These are phyloP conservation scores for Odocoileus virginianus DNA, from an alignment of 2,113 vertebrate genomes.

Conservation along the genomic window DNA sequence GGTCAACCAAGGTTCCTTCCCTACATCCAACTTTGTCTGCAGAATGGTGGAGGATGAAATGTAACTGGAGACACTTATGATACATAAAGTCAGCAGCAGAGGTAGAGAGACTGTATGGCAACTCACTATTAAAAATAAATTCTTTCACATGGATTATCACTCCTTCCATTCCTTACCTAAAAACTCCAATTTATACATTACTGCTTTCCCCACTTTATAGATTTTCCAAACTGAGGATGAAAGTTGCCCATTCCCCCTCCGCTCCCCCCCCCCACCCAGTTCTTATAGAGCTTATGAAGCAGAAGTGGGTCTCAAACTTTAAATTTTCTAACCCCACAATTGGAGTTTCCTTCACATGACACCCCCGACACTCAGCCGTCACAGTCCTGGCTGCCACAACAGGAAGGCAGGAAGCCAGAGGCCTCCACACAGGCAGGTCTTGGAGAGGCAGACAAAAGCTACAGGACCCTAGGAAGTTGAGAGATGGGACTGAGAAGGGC, in stretches of 20 bases:
- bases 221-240: neutral
- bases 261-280: neutral
- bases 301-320: neutral
- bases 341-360: neutral
- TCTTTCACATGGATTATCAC: neutral
- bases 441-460: neutral
- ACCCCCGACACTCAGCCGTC: fast-evolving
- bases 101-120: no score
- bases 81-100: no score
- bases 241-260: neutral
- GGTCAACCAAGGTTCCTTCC: neutral
- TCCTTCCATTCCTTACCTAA: neutral
- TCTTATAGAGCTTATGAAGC: neutral
- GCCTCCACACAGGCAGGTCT: neutral
- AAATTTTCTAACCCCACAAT: neutral
- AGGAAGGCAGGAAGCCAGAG: neutral
- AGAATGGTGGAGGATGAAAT: neutral
- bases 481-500: neutral
- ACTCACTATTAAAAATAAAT: neutral
- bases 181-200: neutral
- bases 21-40: neutral
- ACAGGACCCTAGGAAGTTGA: neutral
- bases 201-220: neutral
- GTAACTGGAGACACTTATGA: neutral
- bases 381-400: neutral